Percentiles rank a stretch among this genome's conserved stretches.
phyloP scores from a whole-genome alignment of 2,113 vertebrate genomes.

The Nibea albiflora region DNA sequence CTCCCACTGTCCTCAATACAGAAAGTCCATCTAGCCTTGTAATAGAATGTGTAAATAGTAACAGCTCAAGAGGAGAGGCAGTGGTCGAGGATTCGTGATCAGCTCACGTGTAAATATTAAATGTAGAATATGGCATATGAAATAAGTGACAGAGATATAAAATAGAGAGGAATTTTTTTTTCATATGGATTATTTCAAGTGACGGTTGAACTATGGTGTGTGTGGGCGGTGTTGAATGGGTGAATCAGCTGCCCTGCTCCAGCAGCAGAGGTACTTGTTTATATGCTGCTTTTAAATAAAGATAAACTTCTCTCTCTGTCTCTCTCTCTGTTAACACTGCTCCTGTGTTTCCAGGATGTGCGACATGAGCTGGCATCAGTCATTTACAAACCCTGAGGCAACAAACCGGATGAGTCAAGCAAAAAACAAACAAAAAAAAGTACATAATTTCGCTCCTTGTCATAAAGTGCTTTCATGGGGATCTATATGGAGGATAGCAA shows the following conservation, averaged over 20 bases:
- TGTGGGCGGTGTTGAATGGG: not conserved
- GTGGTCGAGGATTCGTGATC: conserved; percentile 14
- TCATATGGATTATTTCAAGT: not conserved
- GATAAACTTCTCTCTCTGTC: conserved; percentile 36
- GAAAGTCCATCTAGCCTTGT: conserved; percentile 38
- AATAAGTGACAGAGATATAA: too few relatives aligned
- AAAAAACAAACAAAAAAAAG: not conserved
- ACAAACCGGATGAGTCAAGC: not conserved
- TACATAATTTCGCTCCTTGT: not conserved
- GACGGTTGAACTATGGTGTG: not conserved
- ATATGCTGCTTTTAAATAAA: not conserved
- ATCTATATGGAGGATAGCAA: not conserved
- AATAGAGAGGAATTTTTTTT: not conserved
- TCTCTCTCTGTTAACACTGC: conserved; percentile 28
- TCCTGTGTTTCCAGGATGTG: not conserved
- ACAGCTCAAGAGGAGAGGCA: conserved; percentile 10
- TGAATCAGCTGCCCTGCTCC: not conserved
- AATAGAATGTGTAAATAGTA: conserved; percentile 45
- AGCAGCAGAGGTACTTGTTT: not conserved
- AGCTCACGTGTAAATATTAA: conserved; percentile 10
- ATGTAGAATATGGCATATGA: too few relatives aligned
- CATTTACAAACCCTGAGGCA: conserved; percentile 24
- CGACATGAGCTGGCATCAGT: not conserved
- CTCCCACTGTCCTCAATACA: conserved; percentile 36
- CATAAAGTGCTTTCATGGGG: not conserved